These are phyloP conservation scores for Drosophila mayaguana DNA, from an alignment of 2,888 invertebrate species.

Conservation along the genomic window DNA sequence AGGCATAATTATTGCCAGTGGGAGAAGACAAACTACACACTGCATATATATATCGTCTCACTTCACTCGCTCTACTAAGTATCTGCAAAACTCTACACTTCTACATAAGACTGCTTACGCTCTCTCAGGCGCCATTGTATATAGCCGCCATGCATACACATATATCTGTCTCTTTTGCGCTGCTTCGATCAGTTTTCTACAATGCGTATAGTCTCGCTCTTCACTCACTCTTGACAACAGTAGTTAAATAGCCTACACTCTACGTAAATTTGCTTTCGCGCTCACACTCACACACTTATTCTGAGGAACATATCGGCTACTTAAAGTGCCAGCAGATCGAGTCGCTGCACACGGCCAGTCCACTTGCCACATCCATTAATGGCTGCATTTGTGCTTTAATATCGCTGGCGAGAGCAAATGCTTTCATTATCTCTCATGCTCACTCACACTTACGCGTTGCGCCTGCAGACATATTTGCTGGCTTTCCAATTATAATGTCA, in stretches of 20 bases:
- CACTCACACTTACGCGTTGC: neutral
- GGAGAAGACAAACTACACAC: neutral
- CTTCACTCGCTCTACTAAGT: neutral
- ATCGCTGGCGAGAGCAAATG: neutral
- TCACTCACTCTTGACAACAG: neutral
- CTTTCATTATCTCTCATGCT: neutral
- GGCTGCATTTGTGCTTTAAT: neutral
- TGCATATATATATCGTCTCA: neutral
- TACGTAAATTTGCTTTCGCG: neutral
- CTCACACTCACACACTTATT: neutral
- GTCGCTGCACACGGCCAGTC: neutral
- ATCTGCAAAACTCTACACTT: neutral
- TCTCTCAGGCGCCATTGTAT: neutral
- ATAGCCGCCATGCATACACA: neutral
- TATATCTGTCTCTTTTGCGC: neutral
- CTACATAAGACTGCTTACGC: neutral
- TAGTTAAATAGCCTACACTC: neutral
- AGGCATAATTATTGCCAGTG: neutral
- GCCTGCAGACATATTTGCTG: conserved; percentile 12
- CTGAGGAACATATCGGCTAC: neutral
- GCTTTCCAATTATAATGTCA: conserved; percentile 67
- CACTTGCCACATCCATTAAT: neutral
- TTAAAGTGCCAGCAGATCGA: conserved; percentile 20
- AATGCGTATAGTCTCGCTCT: neutral
- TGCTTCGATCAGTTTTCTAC: neutral